Conservation (phyloP, 2,113 vertebrate species). For the Gila orcuttii region DNA sequence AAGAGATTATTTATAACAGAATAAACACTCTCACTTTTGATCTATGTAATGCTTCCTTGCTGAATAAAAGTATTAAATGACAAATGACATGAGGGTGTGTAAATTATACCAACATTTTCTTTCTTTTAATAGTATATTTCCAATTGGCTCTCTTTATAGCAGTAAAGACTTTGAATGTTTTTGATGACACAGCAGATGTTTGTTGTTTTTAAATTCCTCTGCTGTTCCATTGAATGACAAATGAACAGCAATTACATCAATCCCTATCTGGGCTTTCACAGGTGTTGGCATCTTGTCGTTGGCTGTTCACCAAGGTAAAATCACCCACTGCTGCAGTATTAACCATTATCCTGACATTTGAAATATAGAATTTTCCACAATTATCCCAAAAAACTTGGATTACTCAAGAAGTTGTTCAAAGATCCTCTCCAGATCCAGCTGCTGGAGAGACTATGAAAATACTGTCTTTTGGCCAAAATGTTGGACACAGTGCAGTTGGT, state of each 20-base stretch:
- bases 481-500: not conserved
- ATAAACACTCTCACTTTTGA: not conserved
- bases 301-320: slow-evolving; percentile 38
- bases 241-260: slow-evolving; percentile 20
- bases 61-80: not conserved
- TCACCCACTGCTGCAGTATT: slow-evolving; percentile 22
- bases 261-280: slow-evolving; percentile 23
- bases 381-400: slow-evolving; percentile 32
- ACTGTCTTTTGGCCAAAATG: not conserved
- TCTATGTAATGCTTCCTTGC: not conserved
- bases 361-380: slow-evolving; percentile 25
- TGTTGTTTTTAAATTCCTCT: not conserved
- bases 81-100: not conserved
- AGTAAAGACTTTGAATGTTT: not conserved
- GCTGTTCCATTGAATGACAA: slow-evolving; percentile 11
- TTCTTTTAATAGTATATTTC: not conserved
- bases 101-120: not conserved
- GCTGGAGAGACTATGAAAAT: slow-evolving; percentile 14
- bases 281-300: slow-evolving; percentile 23
- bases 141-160: not conserved
- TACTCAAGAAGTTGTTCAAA: slow-evolving; percentile 11
- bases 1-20: not conserved
- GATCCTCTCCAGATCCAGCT: not conserved
- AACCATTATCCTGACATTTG: slow-evolving; percentile 35
- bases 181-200: not conserved